phyloP scores from a whole-genome alignment of 1,140 invertebrate species.

The Monomorium pharaonis region DNA sequence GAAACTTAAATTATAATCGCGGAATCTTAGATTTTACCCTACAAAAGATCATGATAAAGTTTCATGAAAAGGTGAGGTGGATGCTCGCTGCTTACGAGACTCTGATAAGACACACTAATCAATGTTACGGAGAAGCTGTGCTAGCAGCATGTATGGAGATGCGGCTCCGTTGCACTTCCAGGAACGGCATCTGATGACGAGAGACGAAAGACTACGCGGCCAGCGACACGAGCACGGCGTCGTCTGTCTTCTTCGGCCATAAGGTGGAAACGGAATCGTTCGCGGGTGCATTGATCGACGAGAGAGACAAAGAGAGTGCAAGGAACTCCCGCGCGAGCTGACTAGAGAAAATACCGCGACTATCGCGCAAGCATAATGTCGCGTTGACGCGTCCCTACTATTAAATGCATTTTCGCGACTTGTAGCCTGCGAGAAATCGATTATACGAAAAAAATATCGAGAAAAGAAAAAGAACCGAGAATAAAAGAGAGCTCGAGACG shows the following conservation, averaged over 20 bases:
- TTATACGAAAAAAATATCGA: not conserved
- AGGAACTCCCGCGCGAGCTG: slow-evolving; percentile 64
- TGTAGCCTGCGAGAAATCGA: not conserved
- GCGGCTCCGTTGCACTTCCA: slow-evolving; percentile 63
- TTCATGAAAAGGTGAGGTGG: not conserved
- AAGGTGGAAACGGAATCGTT: slow-evolving; percentile 48
- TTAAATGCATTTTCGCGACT: slow-evolving; percentile 7
- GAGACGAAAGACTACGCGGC: slow-evolving; percentile 62
- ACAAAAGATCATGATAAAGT: not conserved
- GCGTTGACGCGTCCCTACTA: slow-evolving; percentile 13
- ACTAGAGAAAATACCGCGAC: slow-evolving; percentile 66
- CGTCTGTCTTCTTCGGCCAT: slow-evolving; percentile 35
- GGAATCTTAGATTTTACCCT: not conserved
- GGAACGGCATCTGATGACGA: slow-evolving; percentile 63
- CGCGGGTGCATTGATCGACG: slow-evolving; percentile 29
- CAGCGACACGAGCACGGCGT: slow-evolving; percentile 39
- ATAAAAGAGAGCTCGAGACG: not conserved
- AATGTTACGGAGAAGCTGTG: slow-evolving; percentile 40
- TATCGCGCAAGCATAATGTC: slow-evolving; percentile 64
- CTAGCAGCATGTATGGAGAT: slow-evolving; percentile 12
- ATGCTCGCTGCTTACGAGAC: slow-evolving; percentile 30
- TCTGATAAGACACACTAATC: slow-evolving; percentile 46
- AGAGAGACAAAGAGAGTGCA: slow-evolving; percentile 60
- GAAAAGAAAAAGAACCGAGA: not conserved
- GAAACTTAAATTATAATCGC: not conserved